A percentile compares a stretch with the other conserved stretches of the same genome.
phyloP scores from a whole-genome alignment of 2,888 invertebrate genomes.

The Cheilosia pagana region DNA sequence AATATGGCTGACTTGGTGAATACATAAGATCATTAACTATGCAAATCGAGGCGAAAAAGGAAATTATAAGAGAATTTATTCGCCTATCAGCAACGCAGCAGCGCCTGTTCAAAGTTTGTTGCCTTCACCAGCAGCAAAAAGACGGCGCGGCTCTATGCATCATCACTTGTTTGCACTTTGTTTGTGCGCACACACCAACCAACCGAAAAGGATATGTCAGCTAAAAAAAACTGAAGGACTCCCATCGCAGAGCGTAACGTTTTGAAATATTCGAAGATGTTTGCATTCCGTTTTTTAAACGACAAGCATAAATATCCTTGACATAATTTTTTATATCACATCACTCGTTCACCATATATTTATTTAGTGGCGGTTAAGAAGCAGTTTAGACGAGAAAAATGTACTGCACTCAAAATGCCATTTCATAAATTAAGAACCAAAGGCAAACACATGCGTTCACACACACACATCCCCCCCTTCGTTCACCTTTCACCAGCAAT shows the following conservation, averaged over 20 bases:
- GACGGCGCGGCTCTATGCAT: slow-evolving; percentile 18
- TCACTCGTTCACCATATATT: background rate
- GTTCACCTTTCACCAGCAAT: slow-evolving; percentile 18
- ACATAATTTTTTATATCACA: slow-evolving; percentile 47
- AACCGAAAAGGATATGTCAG: slow-evolving; percentile 2
- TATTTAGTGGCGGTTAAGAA: background rate
- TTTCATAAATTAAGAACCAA: slow-evolving; percentile 57
- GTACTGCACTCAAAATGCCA: slow-evolving; percentile 24
- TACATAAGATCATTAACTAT: slow-evolving; percentile 62
- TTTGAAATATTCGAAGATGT: slow-evolving; percentile 41
- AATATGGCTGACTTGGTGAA: slow-evolving; percentile 54
- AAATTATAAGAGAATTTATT: slow-evolving; percentile 70
- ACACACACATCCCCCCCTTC: background rate
- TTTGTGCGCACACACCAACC: background rate
- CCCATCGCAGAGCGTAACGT: background rate
- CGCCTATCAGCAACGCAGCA: slow-evolving; percentile 49
- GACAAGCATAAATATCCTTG: slow-evolving; percentile 58
- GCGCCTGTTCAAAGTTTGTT: slow-evolving; percentile 50
- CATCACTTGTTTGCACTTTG: slow-evolving; percentile 50
- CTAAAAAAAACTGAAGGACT: slow-evolving; percentile 26
- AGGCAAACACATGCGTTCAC: slow-evolving; percentile 33
- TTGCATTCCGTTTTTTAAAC: slow-evolving; percentile 42
- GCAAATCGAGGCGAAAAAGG: slow-evolving; percentile 63
- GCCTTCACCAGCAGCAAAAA: slow-evolving; percentile 23
- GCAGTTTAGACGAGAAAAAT: background rate